These are phyloP conservation scores for Aricia artaxerxes DNA, from an alignment of 2,888 invertebrate genomes.

Conservation along the genomic window DNA sequence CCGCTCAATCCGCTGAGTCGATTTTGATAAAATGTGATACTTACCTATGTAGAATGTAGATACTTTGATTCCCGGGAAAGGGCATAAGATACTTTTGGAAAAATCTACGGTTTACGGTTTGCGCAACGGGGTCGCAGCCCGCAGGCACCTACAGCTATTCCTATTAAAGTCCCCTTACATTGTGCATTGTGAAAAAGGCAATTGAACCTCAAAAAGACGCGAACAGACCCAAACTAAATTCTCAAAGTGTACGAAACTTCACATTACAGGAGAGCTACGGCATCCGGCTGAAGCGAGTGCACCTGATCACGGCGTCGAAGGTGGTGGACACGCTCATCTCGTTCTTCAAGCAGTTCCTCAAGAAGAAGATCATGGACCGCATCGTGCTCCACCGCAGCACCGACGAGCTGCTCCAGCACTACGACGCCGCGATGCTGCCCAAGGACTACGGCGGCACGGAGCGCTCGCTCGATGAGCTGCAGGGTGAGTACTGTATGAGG, in stretches of 20 bases:
- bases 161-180: no score
- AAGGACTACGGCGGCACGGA: constrained; percentile 63
- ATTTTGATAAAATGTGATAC: no score
- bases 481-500: constrained; percentile 49
- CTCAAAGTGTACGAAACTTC: not conserved
- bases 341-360: constrained; percentile 63
- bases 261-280: constrained; percentile 68
- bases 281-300: constrained; percentile 61
- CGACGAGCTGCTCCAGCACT: constrained; percentile 55
- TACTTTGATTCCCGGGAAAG: no score
- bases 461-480: constrained; percentile 54
- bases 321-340: constrained; percentile 55
- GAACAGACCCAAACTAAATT: no score
- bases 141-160: no score
- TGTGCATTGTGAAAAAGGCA: no score
- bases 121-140: no score
- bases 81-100: no score
- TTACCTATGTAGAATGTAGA: no score
- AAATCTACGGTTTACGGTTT: no score
- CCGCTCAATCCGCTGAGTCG: no score
- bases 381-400: constrained; percentile 55
- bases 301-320: constrained; percentile 65
- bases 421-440: constrained; percentile 60
- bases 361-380: constrained; percentile 64
- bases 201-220: no score